A percentile compares a stretch with the other conserved stretches of the same genome.
phyloP scores from a whole-genome alignment of 2,797 vertebrate genomes.

The Danio jaintianensis region DNA sequence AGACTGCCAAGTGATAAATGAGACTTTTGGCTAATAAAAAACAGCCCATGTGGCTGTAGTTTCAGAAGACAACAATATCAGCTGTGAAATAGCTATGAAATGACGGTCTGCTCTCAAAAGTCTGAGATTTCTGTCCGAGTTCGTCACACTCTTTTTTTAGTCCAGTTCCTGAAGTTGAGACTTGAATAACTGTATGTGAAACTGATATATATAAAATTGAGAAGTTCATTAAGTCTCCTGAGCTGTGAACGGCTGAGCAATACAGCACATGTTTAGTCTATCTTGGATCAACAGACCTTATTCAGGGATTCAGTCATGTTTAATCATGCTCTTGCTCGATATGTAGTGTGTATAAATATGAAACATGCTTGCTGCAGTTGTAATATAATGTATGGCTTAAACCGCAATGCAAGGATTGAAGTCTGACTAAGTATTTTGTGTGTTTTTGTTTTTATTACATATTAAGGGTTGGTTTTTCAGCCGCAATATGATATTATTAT shows the following conservation, averaged over 20 bases:
- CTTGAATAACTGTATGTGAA: not conserved
- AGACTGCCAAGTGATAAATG: not conserved
- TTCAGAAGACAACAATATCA: conserved; percentile 1
- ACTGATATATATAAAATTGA: not conserved
- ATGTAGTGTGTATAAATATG: not conserved
- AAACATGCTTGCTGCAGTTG: conserved; percentile 7
- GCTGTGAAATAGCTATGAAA: not conserved
- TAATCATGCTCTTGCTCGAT: not conserved
- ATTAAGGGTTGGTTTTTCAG: too few species aligned
- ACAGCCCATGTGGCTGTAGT: not conserved
- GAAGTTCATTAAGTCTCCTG: not conserved
- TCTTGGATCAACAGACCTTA: not conserved
- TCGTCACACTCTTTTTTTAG: not conserved
- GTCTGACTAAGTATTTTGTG: not conserved
- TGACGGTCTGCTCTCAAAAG: not conserved
- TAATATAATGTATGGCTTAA: not conserved
- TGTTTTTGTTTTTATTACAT: not conserved
- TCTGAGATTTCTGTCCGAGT: not conserved
- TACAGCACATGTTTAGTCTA: conserved; percentile 19
- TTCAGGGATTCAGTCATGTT: conserved; percentile 21
- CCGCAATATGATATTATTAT: too few species aligned
- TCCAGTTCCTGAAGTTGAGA: not conserved
- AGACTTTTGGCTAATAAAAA: not conserved
- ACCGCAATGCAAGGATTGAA: not conserved
- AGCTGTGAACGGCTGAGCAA: not conserved